Evolutionary conservation across 2,797 vertebrate species (phyloP).

Genomic region (Serranus cabrilla): DNA sequence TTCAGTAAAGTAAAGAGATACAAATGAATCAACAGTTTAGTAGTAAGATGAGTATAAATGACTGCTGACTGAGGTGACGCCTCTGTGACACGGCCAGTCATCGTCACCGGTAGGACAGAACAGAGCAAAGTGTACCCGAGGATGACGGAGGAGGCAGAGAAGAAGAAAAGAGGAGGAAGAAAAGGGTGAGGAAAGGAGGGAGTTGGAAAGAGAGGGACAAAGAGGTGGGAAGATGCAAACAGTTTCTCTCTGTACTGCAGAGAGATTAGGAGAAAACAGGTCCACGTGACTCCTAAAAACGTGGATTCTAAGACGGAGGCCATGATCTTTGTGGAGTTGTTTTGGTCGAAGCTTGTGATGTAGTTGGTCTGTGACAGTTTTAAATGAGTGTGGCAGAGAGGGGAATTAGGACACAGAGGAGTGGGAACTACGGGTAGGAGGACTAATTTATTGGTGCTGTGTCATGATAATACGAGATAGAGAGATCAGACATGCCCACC

Average conservation of each 20-base stretch:
- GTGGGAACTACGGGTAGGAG: constrained; percentile 50
- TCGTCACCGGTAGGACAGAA: constrained; percentile 47
- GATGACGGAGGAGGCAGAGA: constrained; percentile 27
- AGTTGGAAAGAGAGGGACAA: constrained; percentile 37
- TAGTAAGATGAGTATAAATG: constrained; percentile 32
- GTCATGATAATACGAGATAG: constrained; percentile 49
- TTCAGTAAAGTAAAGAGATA: not conserved
- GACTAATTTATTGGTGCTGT: constrained; percentile 45
- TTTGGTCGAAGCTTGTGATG: constrained; percentile 25
- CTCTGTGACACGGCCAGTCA: constrained; percentile 50
- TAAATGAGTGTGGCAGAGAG: constrained; percentile 25
- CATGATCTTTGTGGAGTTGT: not conserved
- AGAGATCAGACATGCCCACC: constrained; percentile 61
- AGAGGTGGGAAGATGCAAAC: constrained; percentile 59
- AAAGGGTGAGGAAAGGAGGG: constrained; percentile 38
- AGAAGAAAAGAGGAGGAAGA: constrained; percentile 35
- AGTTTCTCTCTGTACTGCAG: constrained; percentile 40
- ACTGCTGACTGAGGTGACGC: constrained; percentile 44
- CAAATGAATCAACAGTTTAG: not conserved
- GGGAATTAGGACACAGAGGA: constrained; percentile 40
- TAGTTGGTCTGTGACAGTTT: constrained; percentile 36
- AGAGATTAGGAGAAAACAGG: constrained; percentile 9
- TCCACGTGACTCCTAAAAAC: constrained; percentile 49
- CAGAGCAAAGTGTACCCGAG: constrained; percentile 46
- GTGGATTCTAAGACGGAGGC: constrained; percentile 31